phyloP scores from a whole-genome alignment of 2,113 vertebrate genomes.

The Passer domesticus region DNA sequence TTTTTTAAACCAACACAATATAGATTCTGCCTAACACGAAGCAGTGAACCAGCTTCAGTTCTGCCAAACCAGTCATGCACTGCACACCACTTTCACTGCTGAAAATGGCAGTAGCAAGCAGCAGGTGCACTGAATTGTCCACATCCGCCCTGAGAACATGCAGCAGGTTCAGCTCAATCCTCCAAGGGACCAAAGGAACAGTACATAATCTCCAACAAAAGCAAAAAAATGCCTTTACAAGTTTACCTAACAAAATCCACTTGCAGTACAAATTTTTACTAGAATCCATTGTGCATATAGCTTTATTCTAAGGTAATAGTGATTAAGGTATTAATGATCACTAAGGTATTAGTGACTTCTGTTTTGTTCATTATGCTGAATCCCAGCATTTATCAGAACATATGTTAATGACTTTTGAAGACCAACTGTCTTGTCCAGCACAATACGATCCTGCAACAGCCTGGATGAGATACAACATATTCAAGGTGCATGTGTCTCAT shows the following conservation, averaged over 20 bases:
- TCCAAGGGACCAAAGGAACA: background rate
- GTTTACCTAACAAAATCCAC: background rate
- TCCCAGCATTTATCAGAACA: background rate
- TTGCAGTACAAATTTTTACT: background rate
- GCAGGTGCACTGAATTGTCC: background rate
- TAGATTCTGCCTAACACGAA: background rate
- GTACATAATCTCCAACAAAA: background rate
- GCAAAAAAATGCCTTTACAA: background rate
- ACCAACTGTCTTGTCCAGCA: background rate
- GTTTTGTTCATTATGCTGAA: background rate
- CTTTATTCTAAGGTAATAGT: background rate
- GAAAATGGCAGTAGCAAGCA: background rate
- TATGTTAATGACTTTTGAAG: background rate
- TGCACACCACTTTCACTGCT: background rate
- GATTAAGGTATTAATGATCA: no score
- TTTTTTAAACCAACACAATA: background rate
- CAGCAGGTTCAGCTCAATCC: background rate
- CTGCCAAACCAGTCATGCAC: background rate
- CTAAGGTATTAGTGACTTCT: background rate
- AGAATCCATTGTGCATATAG: background rate
- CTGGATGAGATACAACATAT: background rate
- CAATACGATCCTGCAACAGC: background rate
- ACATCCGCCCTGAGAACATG: background rate
- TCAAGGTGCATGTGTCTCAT: background rate
- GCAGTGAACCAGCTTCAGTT: background rate